Evolutionary conservation across 64 coral and sea anemone genomes (phyloP), one percentile per base, ranked within the genome.

Genomic region (Pocillopora verrucosa): DNA sequence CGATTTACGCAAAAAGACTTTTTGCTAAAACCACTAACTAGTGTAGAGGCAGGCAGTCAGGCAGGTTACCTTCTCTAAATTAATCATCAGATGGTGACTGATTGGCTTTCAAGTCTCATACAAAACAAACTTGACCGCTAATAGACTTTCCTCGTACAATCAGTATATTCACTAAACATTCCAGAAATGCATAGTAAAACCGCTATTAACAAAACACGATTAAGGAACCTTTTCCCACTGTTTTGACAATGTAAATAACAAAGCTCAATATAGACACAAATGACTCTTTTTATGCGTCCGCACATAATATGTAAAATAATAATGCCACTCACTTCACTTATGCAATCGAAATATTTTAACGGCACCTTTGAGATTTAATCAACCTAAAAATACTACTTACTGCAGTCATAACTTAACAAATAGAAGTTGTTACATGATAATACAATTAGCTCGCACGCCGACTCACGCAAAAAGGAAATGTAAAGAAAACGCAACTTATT

Each of bases 201-300:
- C 65, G 22, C 82, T 72, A 72, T 72, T 72, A 85, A 72, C 82
- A 85, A 85, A 72, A 85, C 64, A 85, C 72, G 82, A 85, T 72
- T 85, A 72, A 85, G 61, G 20, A 85, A 38, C 11, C 7, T 70
- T 35, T 51, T 63, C 67, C 12, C 65, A 85, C 64, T 72, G 37
- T 85, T 72, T 85, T 72, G 36, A 72, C 82, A 72, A 41, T 24
- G 79, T 81, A 61, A 37, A 81, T 26, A 85, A 16, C 16, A 85
- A 68, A 25, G 34, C 38, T 26, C 62, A 83, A 85, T 72, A 72
- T 57, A 85, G 70, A 85, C 82, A 85, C 61, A 85, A 67, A 85
- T 85, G 30, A 11, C 20, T 20, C 34, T 10, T 83, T 83, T 83
- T 63, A 56, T 65, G 82, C 64, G 22, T 56, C 82, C 82, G 38